A percentile compares a stretch with the other conserved stretches of the same genome.
Conservation (phyloP, 1,140 invertebrate genomes). For the Galleria mellonella region DNA sequence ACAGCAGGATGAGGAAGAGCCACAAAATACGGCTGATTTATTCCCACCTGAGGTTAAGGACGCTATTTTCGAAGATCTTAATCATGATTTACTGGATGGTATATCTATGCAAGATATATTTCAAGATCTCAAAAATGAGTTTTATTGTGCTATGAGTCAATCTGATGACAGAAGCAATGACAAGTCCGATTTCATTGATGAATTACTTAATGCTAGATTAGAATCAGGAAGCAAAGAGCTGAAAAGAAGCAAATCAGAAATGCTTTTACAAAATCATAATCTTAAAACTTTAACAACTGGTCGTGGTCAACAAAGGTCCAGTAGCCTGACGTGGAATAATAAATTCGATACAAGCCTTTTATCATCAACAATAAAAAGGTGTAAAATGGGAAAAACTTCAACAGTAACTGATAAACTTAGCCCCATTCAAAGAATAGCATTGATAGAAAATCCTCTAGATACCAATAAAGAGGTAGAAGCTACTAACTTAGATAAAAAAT, state of each 20-base stretch:
- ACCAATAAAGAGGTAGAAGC: constrained; percentile 43
- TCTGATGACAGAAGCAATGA: constrained; percentile 59
- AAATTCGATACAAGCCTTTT: constrained; percentile 77
- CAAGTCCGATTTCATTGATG: constrained; percentile 78
- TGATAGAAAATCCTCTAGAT: constrained; percentile 46
- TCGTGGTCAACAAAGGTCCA: constrained; percentile 78
- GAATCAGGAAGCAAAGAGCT: constrained; percentile 74
- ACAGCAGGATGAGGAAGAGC: constrained; percentile 80
- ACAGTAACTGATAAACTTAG: constrained; percentile 63
- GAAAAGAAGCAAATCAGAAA: constrained; percentile 78
- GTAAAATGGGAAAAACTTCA: constrained; percentile 76
- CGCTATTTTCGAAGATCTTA: constrained; percentile 88
- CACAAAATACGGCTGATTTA: constrained; percentile 83
- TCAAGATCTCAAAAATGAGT: constrained; percentile 78
- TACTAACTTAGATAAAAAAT: constrained; percentile 46
- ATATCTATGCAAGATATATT: constrained; percentile 88
- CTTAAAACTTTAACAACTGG: constrained; percentile 68
- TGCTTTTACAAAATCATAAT: constrained; percentile 72
- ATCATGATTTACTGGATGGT: constrained; percentile 85
- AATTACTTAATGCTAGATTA: constrained; percentile 74
- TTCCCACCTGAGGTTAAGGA: constrained; percentile 88
- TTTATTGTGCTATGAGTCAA: constrained; percentile 71
- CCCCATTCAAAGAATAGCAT: constrained; percentile 42
- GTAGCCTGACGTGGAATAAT: constrained; percentile 80
- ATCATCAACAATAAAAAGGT: constrained; percentile 78